Conservation (phyloP, 2,888 invertebrate genomes). For the Calameuta idolon region DNA sequence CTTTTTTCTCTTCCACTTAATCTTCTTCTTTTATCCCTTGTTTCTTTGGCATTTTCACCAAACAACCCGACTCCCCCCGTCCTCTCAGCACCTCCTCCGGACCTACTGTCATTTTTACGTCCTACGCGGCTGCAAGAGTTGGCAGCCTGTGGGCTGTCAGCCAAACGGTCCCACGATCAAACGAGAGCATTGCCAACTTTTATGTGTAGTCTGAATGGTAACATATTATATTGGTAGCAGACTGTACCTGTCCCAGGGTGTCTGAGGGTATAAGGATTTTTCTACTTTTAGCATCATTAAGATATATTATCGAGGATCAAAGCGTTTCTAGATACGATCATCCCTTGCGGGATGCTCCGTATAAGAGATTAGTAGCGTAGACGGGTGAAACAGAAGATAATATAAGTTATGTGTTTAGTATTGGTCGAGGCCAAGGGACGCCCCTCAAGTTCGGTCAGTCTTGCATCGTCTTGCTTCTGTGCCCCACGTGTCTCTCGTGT, state of each 20-base stretch:
- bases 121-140: not conserved
- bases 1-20: not conserved
- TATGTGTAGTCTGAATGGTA: not conserved
- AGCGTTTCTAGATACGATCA: not conserved
- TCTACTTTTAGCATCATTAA: not conserved
- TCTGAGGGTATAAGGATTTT: not conserved
- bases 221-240: not conserved
- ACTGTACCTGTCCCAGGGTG: not conserved
- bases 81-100: not conserved
- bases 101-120: not conserved
- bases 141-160: not conserved
- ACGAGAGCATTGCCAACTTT: not conserved
- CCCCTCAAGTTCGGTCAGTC: conserved; percentile 66
- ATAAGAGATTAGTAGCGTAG: not conserved
- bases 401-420: conserved; percentile 59
- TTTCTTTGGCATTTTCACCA: conserved; percentile 11
- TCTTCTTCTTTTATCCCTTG: conserved; percentile 6
- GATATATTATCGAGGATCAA: not conserved
- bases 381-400: conserved; percentile 44
- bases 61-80: not conserved
- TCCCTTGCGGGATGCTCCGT: not conserved
- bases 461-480: conserved; percentile 55
- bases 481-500: conserved; percentile 51
- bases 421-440: conserved; percentile 65
- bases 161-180: not conserved